Conservation (phyloP, 2,797 vertebrate genomes). For the Acanthis flammea region DNA sequence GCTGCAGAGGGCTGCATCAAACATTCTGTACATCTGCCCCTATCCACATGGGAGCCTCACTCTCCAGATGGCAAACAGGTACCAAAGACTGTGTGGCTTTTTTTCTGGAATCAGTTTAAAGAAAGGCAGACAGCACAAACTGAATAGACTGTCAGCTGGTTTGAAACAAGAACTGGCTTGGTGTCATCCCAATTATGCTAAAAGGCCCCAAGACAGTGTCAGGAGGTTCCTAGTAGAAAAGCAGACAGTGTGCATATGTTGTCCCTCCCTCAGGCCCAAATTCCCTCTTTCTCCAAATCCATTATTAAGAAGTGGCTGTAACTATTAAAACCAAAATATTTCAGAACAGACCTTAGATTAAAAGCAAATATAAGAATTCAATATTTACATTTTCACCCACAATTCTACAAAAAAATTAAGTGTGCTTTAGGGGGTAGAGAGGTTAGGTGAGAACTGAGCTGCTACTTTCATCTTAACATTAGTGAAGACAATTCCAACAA, state of each 20-base stretch:
- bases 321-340: background rate
- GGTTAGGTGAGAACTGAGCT: background rate
- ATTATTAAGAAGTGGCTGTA: background rate
- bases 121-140: background rate
- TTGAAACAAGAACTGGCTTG: background rate
- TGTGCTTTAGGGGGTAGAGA: background rate
- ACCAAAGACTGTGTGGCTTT: background rate
- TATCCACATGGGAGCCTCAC: background rate
- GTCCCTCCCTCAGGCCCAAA: background rate
- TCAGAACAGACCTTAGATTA: background rate
- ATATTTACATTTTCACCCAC: background rate
- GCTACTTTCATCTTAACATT: background rate
- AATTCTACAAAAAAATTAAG: background rate
- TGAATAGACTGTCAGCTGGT: background rate
- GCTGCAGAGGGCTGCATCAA: background rate
- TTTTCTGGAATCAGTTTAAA: background rate
- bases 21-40: background rate
- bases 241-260: background rate
- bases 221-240: background rate
- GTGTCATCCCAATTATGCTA: background rate
- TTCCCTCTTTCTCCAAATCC: background rate
- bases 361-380: background rate
- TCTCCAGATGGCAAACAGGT: conserved; percentile 40
- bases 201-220: background rate
- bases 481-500: background rate